These are phyloP conservation scores for Phortica magna DNA, from an alignment of 2,888 invertebrate species.

Conservation along the genomic window DNA sequence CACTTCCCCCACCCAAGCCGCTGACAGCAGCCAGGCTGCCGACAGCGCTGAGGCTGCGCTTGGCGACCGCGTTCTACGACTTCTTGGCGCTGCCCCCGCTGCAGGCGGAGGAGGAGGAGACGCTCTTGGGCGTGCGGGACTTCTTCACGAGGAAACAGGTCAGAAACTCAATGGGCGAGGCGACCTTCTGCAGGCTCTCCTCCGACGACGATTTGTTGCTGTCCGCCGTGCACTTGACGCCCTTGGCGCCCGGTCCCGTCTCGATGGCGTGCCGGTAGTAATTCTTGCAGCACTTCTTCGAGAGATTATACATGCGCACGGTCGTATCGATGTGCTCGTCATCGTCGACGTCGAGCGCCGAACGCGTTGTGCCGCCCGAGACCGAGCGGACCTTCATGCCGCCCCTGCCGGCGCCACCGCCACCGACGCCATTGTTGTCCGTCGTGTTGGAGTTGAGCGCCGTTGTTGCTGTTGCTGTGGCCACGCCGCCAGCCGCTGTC, in stretches of 20 bases:
- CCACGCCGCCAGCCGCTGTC: conserved; percentile 31
- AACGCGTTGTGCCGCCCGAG: conserved; percentile 26
- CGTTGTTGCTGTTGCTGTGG: conserved; percentile 26
- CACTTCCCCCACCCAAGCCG: no score
- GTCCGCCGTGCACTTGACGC: conserved; percentile 54
- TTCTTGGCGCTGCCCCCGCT: conserved; percentile 60
- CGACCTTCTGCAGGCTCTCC: conserved; percentile 75
- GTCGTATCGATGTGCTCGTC: conserved; percentile 74
- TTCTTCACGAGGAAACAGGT: conserved; percentile 76
- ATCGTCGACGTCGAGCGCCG: conserved; percentile 61
- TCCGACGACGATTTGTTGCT: conserved; percentile 71
- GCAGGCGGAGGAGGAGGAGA: conserved; percentile 13
- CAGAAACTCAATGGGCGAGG: conserved; percentile 76
- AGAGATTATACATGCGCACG: conserved; percentile 75
- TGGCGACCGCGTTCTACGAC: conserved; percentile 69
- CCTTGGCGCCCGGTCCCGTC: conserved; percentile 55
- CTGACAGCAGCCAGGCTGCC: conserved; percentile 41
- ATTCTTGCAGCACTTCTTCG: conserved; percentile 76
- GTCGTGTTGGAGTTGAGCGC: background rate
- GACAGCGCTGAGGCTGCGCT: conserved; percentile 58
- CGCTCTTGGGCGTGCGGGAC: conserved; percentile 67
- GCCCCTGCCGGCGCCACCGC: conserved; percentile 29
- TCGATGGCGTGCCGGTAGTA: conserved; percentile 69
- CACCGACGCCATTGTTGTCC: background rate
- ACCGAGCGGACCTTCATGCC: conserved; percentile 42